Base-by-base conservation (phyloP, 2,113 vertebrate genomes). In the Onychorhynchus coronatus region DNA sequence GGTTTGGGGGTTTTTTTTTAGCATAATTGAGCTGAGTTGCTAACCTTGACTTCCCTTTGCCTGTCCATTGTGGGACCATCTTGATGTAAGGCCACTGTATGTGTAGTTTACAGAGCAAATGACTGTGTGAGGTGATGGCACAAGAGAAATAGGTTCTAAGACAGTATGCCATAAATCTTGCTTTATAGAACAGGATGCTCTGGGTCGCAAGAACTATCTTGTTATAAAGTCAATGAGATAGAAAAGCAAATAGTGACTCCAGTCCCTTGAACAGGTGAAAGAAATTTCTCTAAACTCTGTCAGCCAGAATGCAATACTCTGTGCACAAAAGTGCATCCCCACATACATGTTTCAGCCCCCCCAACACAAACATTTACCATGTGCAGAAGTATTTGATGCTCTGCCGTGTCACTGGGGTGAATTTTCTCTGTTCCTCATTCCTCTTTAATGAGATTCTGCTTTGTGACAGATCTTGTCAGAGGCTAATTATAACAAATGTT, bases 401-500 rank as follows among this genome's bases (percentile, higher is more conserved):
- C 50, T 61, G 22, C 59, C 0, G 0, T 46, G 21, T 52, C 62
- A 41, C 62, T 25, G 31, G 28, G 46, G 66, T 6, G 25, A 83
- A 31, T 0, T 25, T 3, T 4, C 33, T 79, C 66, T 1, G 0
- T 33, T 73, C 72, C n/a, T 86, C 33, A 55, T 59, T 77, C 55
- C 63, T 72, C 63, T 50, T 72, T 91, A 52, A 84, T 42, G 52
- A 85, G 53, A 72, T 72, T 94, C 73, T 91, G 52, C 65, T 74
- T 77, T 56, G 85, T 17, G 33, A 81, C 68, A 93, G 75, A 49
- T 56, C 72, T 86, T 96, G 85, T 85, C 93, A 94, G 85, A 77
- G 59, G 67, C 92, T 96, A 94, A 96, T 93, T 93, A 61, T 90
- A 95, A 95, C 78, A 96, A 96, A 94, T 90, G 85, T 33, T 88